Evolutionary conservation across 2,888 invertebrate species (phyloP), one percentile per base, ranked within the genome.

Genomic region (Athetis lepigone): DNA sequence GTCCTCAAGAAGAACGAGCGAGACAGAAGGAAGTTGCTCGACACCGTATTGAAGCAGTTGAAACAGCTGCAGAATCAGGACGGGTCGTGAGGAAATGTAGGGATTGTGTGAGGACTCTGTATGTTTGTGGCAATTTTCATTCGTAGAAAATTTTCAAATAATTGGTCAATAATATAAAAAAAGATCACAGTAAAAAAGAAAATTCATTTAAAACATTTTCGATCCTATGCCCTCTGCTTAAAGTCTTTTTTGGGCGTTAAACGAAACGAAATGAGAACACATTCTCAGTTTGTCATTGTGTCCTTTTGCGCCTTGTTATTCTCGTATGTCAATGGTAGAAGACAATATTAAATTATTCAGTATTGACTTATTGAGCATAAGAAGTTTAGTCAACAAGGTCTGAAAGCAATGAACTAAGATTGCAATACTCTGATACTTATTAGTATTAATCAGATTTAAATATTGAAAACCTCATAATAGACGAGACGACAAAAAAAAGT

Each of bases 11-110:
- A 98, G 94, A 98, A 98, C 79, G 98, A 99, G 86, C 95, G 98
- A 74, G 99, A 99, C 86, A 98, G 99, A 90, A 98, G 99, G 90
- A 99, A 99, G 92, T 95, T 99, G 18, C 95, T 99, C 77, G 99
- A 99, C 85, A 99, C 99, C 3, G 99, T 99, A 23, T 92, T 99
- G 66, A 99, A 98, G 87, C 99, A 99, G 90, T 91, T 99, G 70
- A 97, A 97, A 81, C 98, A 98, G 87, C 93, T 99, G 81, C 95
- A 95, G 83, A 93, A 90, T 78, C 95, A 95, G 61, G 94, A 95
- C 69, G 92, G 92, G 0, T 90, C 87, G 52, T 90, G 79, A 83
- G 58, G 25, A 36, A 8, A 46, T 40, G 0, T 8, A 25, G 21
- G 36, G 50, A 2, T 9, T 33, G 40, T 2, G 5, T 46, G 23